A percentile compares a stretch with the other conserved stretches of the same genome.
These are phyloP conservation scores for Kryptolebias marmoratus DNA, from an alignment of 2,113 vertebrate genomes.

Conservation along the genomic window DNA sequence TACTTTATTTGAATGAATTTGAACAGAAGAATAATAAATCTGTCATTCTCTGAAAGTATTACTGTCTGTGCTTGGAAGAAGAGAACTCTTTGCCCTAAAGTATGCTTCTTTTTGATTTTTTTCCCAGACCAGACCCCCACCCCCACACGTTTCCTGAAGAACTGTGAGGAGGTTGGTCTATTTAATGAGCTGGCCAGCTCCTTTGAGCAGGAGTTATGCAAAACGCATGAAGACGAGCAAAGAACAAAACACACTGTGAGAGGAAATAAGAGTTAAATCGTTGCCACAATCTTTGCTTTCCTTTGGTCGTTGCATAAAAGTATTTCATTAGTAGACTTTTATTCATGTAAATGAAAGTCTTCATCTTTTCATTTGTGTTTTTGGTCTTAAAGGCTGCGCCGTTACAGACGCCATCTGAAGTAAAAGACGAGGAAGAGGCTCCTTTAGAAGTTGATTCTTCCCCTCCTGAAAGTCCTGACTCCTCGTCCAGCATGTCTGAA, in stretches of 20 bases:
- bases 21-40: not conserved
- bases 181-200: slow-evolving; percentile 96
- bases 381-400: slow-evolving; percentile 49
- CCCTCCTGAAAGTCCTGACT: slow-evolving; percentile 87
- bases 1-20: not conserved
- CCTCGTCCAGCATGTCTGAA: slow-evolving; percentile 83
- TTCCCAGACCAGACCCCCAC: slow-evolving; percentile 94
- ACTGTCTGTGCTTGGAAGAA: not conserved
- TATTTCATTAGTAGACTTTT: not conserved
- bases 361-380: slow-evolving; percentile 16
- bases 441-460: slow-evolving; percentile 92
- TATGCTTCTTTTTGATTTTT: not conserved
- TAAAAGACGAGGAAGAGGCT: slow-evolving; percentile 90
- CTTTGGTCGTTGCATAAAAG: not conserved
- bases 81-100: slow-evolving; percentile 2
- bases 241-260: slow-evolving; percentile 79
- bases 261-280: not conserved
- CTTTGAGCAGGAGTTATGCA: slow-evolving; percentile 97
- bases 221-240: slow-evolving; percentile 92
- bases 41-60: not conserved
- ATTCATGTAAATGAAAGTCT: slow-evolving; percentile 1
- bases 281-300: not conserved
- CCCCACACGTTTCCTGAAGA: slow-evolving; percentile 96
- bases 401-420: slow-evolving; percentile 86
- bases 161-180: slow-evolving; percentile 97